A percentile compares a stretch with the other conserved stretches of the same genome.
Conservation (phyloP, 2,797 vertebrate genomes). For the Myripristis murdjan region DNA sequence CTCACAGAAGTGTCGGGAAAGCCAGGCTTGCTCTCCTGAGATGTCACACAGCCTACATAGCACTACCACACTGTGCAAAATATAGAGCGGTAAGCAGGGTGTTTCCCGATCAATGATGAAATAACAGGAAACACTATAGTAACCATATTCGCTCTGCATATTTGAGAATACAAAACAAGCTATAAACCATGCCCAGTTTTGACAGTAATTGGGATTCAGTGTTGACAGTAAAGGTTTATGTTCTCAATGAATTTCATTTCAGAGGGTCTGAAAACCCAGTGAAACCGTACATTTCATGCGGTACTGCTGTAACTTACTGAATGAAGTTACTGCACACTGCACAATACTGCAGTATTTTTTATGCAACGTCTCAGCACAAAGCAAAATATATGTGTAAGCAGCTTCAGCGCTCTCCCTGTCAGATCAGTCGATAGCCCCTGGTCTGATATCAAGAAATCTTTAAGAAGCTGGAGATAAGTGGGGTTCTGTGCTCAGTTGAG, state of each 20-base stretch:
- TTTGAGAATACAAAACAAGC: not conserved
- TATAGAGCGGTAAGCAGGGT: slow-evolving; percentile 3
- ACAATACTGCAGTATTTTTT: slow-evolving; percentile 4
- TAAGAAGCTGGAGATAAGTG: not conserved
- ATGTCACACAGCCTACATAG: not conserved
- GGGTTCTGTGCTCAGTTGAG: not conserved
- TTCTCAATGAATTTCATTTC: no score
- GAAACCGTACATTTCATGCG: not conserved
- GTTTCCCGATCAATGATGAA: not conserved
- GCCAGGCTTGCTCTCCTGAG: no score
- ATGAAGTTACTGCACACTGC: not conserved
- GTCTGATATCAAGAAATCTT: slow-evolving; percentile 1
- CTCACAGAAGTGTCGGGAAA: no score
- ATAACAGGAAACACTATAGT: not conserved
- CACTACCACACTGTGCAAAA: slow-evolving; percentile 4
- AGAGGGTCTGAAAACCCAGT: not conserved
- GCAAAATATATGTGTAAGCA: slow-evolving; percentile 2
- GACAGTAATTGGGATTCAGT: no score
- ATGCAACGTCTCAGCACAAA: not conserved
- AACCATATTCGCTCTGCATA: not conserved
- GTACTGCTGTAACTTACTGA: not conserved
- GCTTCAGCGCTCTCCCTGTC: not conserved
- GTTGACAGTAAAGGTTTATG: no score
- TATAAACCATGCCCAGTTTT: not conserved
- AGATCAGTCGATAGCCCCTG: slow-evolving; percentile 1